phyloP scores from a whole-genome alignment of 2,888 invertebrate species.

The Lepidochrysops patricia region DNA sequence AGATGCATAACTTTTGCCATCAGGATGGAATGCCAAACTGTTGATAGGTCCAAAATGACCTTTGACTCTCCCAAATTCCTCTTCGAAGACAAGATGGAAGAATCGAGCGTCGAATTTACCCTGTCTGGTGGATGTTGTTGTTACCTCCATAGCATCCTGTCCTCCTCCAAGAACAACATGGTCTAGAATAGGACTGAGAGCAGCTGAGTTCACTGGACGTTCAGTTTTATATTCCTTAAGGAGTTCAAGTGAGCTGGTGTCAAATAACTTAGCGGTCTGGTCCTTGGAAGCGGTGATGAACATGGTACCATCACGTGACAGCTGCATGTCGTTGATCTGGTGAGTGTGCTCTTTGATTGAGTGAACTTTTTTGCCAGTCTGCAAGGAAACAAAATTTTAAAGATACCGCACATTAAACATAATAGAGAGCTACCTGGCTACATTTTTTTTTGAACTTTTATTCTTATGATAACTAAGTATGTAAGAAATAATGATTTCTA shows the following conservation, averaged over 20 bases:
- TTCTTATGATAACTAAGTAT: too few species aligned
- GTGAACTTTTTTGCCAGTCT: conserved; percentile 88
- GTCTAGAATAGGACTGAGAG: conserved; percentile 94
- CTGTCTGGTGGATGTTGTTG: conserved; percentile 92
- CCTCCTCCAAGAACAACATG: conserved; percentile 99
- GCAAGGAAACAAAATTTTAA: conserved; percentile 30
- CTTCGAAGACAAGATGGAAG: conserved; percentile 96
- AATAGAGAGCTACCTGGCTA: too few species aligned
- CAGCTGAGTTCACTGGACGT: conserved; percentile 97
- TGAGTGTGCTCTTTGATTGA: conserved; percentile 87
- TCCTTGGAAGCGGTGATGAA: conserved; percentile 98
- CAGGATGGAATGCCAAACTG: conserved; percentile 97
- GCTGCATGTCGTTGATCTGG: conserved; percentile 96
- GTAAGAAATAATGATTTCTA: too few species aligned
- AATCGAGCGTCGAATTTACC: conserved; percentile 98
- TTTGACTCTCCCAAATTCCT: conserved; percentile 97
- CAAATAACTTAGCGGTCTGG: conserved; percentile 95
- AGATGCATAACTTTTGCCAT: conserved; percentile 95
- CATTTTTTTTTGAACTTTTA: too few species aligned
- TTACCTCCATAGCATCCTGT: conserved; percentile 99
- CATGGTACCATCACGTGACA: conserved; percentile 94
- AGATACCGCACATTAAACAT: too few species aligned
- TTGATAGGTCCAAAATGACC: conserved; percentile 99
- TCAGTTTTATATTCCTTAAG: conserved; percentile 98
- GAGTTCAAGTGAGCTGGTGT: conserved; percentile 87